Evolutionary conservation across 1,140 invertebrate genomes (phyloP).

Genomic region (Drosophila ercepeae): DNA sequence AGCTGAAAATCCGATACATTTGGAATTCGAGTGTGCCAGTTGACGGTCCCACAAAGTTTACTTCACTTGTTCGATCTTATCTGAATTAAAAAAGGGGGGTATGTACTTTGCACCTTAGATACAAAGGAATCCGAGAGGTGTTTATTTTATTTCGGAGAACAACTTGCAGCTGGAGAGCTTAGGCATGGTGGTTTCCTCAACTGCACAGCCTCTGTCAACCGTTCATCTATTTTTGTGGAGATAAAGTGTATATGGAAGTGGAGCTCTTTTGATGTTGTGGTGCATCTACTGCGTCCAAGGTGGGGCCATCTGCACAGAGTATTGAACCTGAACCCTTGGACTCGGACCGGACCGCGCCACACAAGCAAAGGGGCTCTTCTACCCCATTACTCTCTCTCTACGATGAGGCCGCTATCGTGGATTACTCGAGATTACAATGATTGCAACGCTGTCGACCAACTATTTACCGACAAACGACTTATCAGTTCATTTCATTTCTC

Average conservation of each 20-base stretch:
- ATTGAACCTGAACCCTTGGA: conserved; percentile 20
- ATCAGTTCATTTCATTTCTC: conserved; percentile 9
- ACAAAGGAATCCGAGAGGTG: not conserved
- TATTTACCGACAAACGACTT: conserved; percentile 6
- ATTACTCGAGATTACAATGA: conserved; percentile 9
- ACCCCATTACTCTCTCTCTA: not conserved
- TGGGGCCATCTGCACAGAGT: not conserved
- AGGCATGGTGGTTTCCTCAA: not conserved
- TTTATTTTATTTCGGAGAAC: not conserved
- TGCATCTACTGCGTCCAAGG: not conserved
- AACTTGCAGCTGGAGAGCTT: not conserved
- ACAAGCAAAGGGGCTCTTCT: not conserved
- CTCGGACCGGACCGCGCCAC: not conserved
- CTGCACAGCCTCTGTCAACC: not conserved
- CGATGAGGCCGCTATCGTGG: not conserved
- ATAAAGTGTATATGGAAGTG: no score
- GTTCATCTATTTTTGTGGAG: not conserved
- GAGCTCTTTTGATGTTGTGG: no score
- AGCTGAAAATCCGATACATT: not conserved
- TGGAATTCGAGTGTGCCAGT: not conserved
- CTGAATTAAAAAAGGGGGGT: not conserved
- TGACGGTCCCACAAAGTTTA: not conserved
- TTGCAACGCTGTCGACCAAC: not conserved
- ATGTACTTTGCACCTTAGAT: not conserved
- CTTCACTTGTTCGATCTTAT: not conserved